Percentiles rank a stretch among this genome's conserved stretches.
Evolutionary conservation across 2,888 invertebrate species (phyloP).

Genomic region (Stomorhina lunata): DNA sequence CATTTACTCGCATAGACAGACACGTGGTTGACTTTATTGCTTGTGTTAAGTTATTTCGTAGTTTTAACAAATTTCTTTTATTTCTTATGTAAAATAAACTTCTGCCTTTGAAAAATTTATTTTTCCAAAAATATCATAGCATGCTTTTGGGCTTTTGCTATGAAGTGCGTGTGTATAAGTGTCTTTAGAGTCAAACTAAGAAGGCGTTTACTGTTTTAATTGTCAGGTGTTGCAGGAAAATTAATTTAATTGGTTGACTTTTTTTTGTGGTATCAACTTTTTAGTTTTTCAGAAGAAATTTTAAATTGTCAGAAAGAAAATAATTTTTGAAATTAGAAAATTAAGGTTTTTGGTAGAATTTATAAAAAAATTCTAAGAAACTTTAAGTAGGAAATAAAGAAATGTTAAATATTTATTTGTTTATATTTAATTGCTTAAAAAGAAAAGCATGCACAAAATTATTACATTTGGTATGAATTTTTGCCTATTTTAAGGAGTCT

Average conservation of each 20-base stretch:
- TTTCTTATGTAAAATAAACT: neutral
- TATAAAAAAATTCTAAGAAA: too few relatives aligned
- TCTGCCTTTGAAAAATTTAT: neutral
- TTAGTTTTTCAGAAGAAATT: neutral
- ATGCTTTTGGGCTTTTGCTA: neutral
- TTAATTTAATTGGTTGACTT: constrained; percentile 15
- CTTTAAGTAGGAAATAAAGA: too few relatives aligned
- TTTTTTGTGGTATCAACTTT: neutral
- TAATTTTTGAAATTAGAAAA: too few relatives aligned
- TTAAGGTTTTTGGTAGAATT: too few relatives aligned
- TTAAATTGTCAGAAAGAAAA: neutral
- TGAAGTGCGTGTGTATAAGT: constrained; percentile 7
- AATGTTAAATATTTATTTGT: too few relatives aligned
- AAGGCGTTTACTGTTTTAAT: constrained; percentile 35
- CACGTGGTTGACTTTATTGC: neutral
- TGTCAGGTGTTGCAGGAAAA: constrained; percentile 20
- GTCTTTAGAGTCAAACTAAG: neutral
- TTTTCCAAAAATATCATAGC: neutral
- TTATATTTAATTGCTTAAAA: too few relatives aligned
- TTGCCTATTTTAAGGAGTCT: too few relatives aligned
- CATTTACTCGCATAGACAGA: neutral
- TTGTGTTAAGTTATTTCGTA: neutral
- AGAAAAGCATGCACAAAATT: too few relatives aligned
- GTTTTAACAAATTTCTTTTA: neutral
- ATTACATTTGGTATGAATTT: too few relatives aligned